Percentiles rank a stretch among this genome's conserved stretches.
Evolutionary conservation across 2,888 invertebrate species (phyloP).

Genomic region (Prosopocoilus inquinatus): DNA sequence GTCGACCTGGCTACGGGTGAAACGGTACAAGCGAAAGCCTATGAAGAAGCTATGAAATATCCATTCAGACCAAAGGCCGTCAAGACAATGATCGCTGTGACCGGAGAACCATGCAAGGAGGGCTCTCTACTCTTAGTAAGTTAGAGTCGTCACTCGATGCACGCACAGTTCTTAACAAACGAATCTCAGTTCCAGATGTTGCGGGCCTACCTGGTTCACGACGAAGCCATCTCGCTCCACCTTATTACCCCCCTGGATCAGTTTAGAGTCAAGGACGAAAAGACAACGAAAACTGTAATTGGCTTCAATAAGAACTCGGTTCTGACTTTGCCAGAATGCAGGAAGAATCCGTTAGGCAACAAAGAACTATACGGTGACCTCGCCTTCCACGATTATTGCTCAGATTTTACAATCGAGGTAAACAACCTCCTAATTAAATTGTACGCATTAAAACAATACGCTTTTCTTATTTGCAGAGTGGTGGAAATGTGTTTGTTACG

Average conservation of each 20-base stretch:
- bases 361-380: slow-evolving; percentile 58
- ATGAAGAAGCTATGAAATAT: slow-evolving; percentile 62
- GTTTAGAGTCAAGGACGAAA: slow-evolving; percentile 56
- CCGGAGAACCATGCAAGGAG: slow-evolving; percentile 61
- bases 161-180: neutral
- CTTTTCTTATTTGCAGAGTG: slow-evolving; percentile 50
- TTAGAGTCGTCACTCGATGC: slow-evolving; percentile 15
- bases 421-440: slow-evolving; percentile 39
- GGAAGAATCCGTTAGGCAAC: slow-evolving; percentile 60
- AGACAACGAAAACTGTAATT: slow-evolving; percentile 58
- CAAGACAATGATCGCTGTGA: slow-evolving; percentile 68
- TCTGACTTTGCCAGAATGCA: slow-evolving; percentile 62
- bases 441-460: neutral
- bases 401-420: slow-evolving; percentile 64
- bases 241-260: slow-evolving; percentile 57
- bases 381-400: slow-evolving; percentile 62
- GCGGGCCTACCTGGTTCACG: slow-evolving; percentile 47
- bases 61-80: slow-evolving; percentile 76
- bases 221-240: slow-evolving; percentile 61
- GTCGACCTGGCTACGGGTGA: slow-evolving; percentile 37
- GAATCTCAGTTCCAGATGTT: slow-evolving; percentile 15
- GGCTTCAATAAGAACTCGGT: slow-evolving; percentile 63
- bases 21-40: slow-evolving; percentile 52
- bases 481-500: slow-evolving; percentile 65
- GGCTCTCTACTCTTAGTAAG: slow-evolving; percentile 58